Conservation (phyloP, 2,888 invertebrate species). For the Athalia circularis region DNA sequence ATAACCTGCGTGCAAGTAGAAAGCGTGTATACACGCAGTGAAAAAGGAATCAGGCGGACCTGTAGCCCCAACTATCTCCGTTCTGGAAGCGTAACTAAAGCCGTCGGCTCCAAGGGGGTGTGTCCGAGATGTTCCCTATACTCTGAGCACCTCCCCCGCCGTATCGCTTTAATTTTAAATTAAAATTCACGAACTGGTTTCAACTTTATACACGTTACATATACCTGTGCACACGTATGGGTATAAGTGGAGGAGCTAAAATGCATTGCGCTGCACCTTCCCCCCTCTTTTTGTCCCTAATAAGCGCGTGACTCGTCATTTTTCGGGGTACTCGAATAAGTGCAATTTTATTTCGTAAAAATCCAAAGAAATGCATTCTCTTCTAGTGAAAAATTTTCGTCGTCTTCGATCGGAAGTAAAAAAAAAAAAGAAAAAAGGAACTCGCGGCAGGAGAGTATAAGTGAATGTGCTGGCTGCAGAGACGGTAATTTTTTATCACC, state of each 20-base stretch:
- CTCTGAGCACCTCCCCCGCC: conserved; percentile 61
- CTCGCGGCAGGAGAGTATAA: no score
- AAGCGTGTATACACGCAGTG: not conserved
- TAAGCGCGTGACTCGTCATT: not conserved
- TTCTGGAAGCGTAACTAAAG: conserved; percentile 45
- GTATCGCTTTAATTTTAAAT: conserved; percentile 69
- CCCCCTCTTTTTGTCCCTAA: no score
- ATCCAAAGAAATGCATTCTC: no score
- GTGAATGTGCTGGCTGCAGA: no score
- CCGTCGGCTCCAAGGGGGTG: conserved; percentile 54
- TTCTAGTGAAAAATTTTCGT: no score
- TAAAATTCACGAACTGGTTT: conserved; percentile 68
- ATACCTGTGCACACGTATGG: not conserved
- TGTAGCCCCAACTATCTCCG: not conserved
- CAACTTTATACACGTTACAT: conserved; percentile 55
- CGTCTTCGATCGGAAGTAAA: no score
- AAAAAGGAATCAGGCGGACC: conserved; percentile 21
- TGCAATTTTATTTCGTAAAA: no score
- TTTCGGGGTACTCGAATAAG: not conserved
- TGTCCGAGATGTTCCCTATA: conserved; percentile 62
- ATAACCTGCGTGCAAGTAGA: no score
- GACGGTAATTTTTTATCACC: not conserved
- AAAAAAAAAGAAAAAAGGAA: no score
- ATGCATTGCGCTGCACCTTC: conserved; percentile 1
- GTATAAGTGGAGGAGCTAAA: not conserved